Conservation (phyloP, 2,888 invertebrate species). For the Augochlorella aurata region DNA sequence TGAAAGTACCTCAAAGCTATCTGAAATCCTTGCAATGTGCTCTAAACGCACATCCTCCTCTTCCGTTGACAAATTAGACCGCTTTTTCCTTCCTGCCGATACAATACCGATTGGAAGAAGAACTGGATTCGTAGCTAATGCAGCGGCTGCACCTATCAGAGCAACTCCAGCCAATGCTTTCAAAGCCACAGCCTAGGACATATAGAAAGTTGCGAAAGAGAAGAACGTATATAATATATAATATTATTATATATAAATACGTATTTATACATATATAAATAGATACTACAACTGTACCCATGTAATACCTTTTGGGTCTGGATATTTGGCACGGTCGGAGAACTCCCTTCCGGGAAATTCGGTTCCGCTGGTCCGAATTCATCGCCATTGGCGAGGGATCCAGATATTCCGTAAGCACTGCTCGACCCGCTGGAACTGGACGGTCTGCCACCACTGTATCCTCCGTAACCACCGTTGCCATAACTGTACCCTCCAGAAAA, state of each 20-base stretch:
- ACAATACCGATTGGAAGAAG: constrained; percentile 90
- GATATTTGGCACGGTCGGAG: constrained; percentile 64
- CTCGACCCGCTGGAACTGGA: constrained; percentile 50
- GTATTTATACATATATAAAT: neutral
- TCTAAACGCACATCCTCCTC: constrained; percentile 58
- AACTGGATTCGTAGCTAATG: constrained; percentile 90
- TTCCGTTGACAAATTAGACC: constrained; percentile 71
- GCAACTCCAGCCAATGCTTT: constrained; percentile 91
- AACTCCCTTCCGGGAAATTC: constrained; percentile 58
- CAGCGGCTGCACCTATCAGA: constrained; percentile 90
- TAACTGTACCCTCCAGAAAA: constrained; percentile 51
- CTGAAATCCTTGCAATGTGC: constrained; percentile 66
- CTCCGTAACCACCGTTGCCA: constrained; percentile 63
- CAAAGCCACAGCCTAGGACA: constrained; percentile 84
- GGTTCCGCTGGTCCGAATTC: constrained; percentile 64
- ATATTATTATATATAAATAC: too few species aligned
- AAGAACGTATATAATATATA: too few species aligned
- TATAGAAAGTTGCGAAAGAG: too few species aligned
- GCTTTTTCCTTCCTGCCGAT: constrained; percentile 84
- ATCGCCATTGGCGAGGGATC: constrained; percentile 68
- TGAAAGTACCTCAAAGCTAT: constrained; percentile 35
- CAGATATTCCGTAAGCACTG: constrained; percentile 68
- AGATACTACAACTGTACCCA: too few species aligned
- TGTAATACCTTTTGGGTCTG: constrained; percentile 74
- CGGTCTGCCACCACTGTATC: constrained; percentile 61